Evolutionary conservation across 2,888 invertebrate genomes (phyloP).

Genomic region (Tinea semifulvella): DNA sequence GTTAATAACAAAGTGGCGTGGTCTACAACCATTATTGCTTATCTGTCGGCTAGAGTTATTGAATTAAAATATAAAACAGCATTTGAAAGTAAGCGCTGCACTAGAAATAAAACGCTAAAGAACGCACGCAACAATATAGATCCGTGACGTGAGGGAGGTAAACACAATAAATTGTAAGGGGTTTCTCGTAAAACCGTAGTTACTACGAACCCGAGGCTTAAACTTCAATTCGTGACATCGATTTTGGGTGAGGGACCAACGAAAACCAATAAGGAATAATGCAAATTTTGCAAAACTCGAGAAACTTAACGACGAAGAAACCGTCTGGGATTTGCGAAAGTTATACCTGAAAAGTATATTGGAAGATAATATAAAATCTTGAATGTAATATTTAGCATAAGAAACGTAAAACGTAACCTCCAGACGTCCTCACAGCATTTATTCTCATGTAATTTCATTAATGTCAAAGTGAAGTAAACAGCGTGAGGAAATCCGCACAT

Average conservation of each 20-base stretch:
- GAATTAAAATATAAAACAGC: conserved; percentile 2
- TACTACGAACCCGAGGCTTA: background rate
- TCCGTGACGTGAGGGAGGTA: conserved; percentile 1
- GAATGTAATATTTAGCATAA: too few relatives aligned
- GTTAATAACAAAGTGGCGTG: conserved; percentile 1
- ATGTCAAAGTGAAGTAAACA: background rate
- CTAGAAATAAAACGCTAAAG: conserved; percentile 7
- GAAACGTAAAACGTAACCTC: background rate
- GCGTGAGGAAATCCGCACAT: background rate
- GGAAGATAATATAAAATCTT: too few relatives aligned
- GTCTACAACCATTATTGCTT: background rate
- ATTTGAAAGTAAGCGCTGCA: conserved; percentile 1
- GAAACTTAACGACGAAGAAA: too few relatives aligned
- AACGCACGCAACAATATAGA: conserved; percentile 6
- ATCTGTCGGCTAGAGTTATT: background rate
- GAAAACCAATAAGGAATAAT: conserved; percentile 11
- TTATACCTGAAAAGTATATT: too few relatives aligned
- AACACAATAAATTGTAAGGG: conserved; percentile 9
- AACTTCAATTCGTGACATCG: conserved; percentile 8
- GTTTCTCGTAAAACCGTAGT: conserved; percentile 1
- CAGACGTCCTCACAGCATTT: background rate
- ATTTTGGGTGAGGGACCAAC: conserved; percentile 11
- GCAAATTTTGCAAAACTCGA: background rate
- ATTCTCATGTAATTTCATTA: background rate
- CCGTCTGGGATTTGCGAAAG: too few relatives aligned